phyloP scores from a whole-genome alignment of 2,797 vertebrate genomes.

The Cichlasoma orientale region DNA sequence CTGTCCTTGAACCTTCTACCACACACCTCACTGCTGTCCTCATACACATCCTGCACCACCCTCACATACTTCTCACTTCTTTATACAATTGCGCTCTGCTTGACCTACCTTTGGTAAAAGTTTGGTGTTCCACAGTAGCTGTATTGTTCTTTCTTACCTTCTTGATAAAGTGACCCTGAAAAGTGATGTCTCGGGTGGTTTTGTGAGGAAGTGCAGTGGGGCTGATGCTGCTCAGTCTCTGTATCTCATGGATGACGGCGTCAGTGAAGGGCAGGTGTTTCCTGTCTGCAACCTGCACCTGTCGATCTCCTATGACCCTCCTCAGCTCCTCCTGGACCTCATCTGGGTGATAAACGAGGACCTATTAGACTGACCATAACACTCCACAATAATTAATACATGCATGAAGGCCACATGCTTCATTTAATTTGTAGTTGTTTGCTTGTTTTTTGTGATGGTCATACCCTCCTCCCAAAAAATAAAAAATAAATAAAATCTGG shows the following conservation, averaged over 20 bases:
- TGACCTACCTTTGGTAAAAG: too few species aligned
- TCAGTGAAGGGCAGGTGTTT: slow-evolving; percentile 60
- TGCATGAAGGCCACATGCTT: too few species aligned
- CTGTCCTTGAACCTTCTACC: too few species aligned
- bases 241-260: slow-evolving; percentile 71
- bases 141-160: slow-evolving; percentile 51
- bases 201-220: slow-evolving; percentile 45
- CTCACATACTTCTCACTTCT: too few species aligned
- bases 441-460: too few species aligned
- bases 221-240: slow-evolving; percentile 52
- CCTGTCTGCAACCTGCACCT: slow-evolving; percentile 52
- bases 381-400: background rate
- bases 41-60: too few species aligned
- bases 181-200: slow-evolving; percentile 58
- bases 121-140: too few species aligned
- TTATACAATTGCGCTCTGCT: too few species aligned
- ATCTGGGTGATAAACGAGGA: background rate
- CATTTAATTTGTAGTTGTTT: background rate
- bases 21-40: too few species aligned
- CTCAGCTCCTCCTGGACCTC: slow-evolving; percentile 64
- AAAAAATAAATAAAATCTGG: too few species aligned
- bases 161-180: slow-evolving; percentile 71
- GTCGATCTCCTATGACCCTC: slow-evolving; percentile 48
- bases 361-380: background rate
- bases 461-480: too few species aligned